Evolutionary conservation across 2,888 invertebrate genomes (phyloP).

Genomic region (Lordiphosa fenestrarum): DNA sequence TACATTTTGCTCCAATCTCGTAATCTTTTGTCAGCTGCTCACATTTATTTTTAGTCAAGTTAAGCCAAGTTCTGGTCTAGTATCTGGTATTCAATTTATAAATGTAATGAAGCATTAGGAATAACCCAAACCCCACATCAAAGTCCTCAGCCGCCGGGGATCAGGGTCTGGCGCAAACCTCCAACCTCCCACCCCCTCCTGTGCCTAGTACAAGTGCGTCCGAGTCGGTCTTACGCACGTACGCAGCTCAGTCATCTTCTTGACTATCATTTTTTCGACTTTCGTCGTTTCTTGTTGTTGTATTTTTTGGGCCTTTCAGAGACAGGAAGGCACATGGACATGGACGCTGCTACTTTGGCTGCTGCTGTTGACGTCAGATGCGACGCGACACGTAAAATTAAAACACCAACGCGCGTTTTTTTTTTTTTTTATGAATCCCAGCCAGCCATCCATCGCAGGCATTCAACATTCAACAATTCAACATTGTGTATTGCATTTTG

Average conservation of each 20-base stretch:
- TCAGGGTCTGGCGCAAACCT: slow-evolving; percentile 9
- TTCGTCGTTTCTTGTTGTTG: slow-evolving; percentile 10
- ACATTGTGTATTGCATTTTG: slow-evolving; percentile 70
- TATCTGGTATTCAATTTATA: slow-evolving; percentile 18
- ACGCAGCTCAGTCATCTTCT: slow-evolving; percentile 68
- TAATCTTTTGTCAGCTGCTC: too few relatives aligned
- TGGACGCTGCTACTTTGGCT: slow-evolving; percentile 1
- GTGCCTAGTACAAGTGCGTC: slow-evolving; percentile 48
- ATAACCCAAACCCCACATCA: slow-evolving; percentile 28
- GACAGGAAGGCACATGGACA: slow-evolving; percentile 38
- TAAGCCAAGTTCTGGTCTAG: background rate
- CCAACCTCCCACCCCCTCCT: slow-evolving; percentile 1
- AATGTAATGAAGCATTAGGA: slow-evolving; percentile 50
- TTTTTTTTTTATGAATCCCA: slow-evolving; percentile 51
- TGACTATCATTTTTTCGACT: slow-evolving; percentile 24
- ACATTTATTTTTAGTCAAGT: background rate
- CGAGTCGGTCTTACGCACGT: slow-evolving; percentile 66
- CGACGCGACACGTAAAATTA: slow-evolving; percentile 66
- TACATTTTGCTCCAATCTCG: too few relatives aligned
- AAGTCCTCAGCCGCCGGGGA: slow-evolving; percentile 25
- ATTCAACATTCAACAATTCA: slow-evolving; percentile 40
- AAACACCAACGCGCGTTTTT: slow-evolving; percentile 66
- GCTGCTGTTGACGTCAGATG: slow-evolving; percentile 28
- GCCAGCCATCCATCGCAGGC: slow-evolving; percentile 29
- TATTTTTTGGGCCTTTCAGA: slow-evolving; percentile 41